Evolutionary conservation across 1,140 invertebrate genomes (phyloP).

Genomic region (Vanessa atalanta): DNA sequence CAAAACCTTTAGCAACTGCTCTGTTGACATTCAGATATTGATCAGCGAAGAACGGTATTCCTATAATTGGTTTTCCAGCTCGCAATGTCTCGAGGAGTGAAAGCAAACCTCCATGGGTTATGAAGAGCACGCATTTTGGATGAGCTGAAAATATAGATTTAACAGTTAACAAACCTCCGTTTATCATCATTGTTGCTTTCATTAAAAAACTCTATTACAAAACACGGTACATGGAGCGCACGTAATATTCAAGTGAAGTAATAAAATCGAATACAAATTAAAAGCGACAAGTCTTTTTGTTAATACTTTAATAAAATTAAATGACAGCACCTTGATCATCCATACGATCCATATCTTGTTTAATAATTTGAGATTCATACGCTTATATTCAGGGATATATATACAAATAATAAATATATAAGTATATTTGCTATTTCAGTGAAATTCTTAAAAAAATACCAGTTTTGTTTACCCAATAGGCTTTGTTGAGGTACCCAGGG

Average conservation of each 20-base stretch:
- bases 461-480: slow-evolving; percentile 71
- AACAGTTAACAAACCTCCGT: too few relatives aligned
- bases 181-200: too few relatives aligned
- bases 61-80: slow-evolving; percentile 84
- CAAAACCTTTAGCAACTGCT: slow-evolving; percentile 51
- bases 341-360: too few relatives aligned
- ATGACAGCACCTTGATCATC: too few relatives aligned
- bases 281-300: too few relatives aligned
- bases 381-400: too few relatives aligned
- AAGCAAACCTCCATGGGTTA: slow-evolving; percentile 86
- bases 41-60: slow-evolving; percentile 85
- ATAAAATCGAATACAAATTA: too few relatives aligned
- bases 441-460: background rate
- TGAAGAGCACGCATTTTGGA: slow-evolving; percentile 83
- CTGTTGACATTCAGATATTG: slow-evolving; percentile 79
- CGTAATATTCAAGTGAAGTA: too few relatives aligned
- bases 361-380: too few relatives aligned
- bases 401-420: too few relatives aligned
- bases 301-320: too few relatives aligned
- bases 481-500: slow-evolving; percentile 85
- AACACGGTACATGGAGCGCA: background rate
- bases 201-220: background rate
- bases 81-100: slow-evolving; percentile 85
- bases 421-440: too few relatives aligned
- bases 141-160: slow-evolving; percentile 81